Evolutionary conservation across 92 coral and sea anemone genomes (phyloP), one percentile per base, ranked within the genome.

Genomic region (Desmophyllum pertusum): DNA sequence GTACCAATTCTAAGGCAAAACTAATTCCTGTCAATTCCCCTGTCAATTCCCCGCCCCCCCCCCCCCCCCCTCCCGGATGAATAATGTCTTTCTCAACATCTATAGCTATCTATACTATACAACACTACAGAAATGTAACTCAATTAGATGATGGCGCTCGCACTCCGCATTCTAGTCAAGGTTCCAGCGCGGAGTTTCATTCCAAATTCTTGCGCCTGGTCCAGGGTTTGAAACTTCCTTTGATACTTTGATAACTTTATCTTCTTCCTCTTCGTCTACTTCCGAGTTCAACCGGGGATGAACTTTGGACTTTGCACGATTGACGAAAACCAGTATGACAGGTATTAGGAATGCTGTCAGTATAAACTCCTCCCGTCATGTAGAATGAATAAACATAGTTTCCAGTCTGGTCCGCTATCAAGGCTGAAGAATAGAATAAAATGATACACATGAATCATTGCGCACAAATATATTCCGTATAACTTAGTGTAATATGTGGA

Each of bases 351-450:
- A 57, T n/a, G 81, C 81, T 0, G 23, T 15, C 14, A 77, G 5
- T 5, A 77, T n/a, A n/a, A 3, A 77, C 81, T 36, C 50, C 71
- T 1, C 78, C 78, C 2, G 78, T 74, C 78, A 74, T 48, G 61
- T 74, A 74, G 25, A 74, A 74, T 17, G 78, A 48, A 31, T 74
- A 29, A 6, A 43, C 35, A 74, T 74, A 74, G 27, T 29, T 43
- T 17, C 78, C 78, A 3, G 61, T 45, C 40, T 74, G 13, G 70
- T 77, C 81, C 40, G 38, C 81, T 7, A 77, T 40, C 71, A 77
- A 18, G n/a, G 52, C 81, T 77, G 36, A 14, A 25, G 36, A 41
- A 57, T 1, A 37, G 7, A 4, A 18, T 0, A 33, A 33, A 29
- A 8, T n/a, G n/a, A n/a, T n/a, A n/a, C n/a, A n/a, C n/a, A n/a